Evolutionary conservation across 2,888 invertebrate species (phyloP).

Genomic region (Tineola bisselliella): DNA sequence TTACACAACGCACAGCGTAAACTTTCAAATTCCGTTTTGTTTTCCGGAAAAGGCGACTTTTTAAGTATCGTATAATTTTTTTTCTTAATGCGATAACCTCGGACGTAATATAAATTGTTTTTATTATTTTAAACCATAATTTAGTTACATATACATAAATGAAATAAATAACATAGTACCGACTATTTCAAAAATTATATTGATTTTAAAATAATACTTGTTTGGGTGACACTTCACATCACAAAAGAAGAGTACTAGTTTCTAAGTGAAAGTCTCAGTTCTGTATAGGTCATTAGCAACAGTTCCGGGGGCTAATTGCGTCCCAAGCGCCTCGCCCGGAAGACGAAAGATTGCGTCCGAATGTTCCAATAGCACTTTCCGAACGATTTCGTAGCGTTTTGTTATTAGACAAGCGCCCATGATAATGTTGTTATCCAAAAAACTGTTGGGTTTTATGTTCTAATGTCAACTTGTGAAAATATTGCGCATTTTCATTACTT

Average conservation of each 20-base stretch:
- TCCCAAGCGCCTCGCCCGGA: conserved; percentile 51
- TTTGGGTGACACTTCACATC: not conserved
- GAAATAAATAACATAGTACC: too few relatives aligned
- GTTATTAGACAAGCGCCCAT: conserved; percentile 13
- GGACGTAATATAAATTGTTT: too few relatives aligned
- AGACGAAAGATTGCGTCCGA: conserved; percentile 57
- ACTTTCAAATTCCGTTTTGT: conserved; percentile 23
- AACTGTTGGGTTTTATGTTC: not conserved
- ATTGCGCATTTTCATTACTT: not conserved
- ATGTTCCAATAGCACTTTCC: conserved; percentile 14
- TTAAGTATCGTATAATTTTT: not conserved
- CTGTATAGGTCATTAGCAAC: conserved; percentile 37
- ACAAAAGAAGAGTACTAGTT: not conserved
- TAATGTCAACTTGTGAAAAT: not conserved
- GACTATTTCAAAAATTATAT: too few relatives aligned
- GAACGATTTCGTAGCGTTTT: conserved; percentile 11
- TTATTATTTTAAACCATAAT: too few relatives aligned
- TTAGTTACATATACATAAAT: too few relatives aligned
- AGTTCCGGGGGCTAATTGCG: conserved; percentile 60
- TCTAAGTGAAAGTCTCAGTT: conserved; percentile 4
- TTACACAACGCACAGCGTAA: conserved; percentile 32
- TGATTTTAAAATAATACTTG: too few relatives aligned
- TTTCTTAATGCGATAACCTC: not conserved
- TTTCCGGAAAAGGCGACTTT: not conserved
- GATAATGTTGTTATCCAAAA: conserved; percentile 13